Base-by-base conservation (phyloP, 2,888 invertebrate species). In the Eledone cirrhosa region DNA sequence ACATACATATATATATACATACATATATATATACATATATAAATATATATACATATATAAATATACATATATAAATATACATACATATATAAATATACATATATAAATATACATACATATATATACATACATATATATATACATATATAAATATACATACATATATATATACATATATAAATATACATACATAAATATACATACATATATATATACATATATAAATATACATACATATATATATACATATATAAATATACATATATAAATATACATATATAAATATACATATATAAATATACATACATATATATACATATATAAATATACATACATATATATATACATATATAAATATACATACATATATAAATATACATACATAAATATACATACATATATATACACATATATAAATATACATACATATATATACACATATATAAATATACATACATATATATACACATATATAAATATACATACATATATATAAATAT, bases 91-190 rank as follows among this genome's bases (percentile, higher is more conserved):
- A 53, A 16, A 53, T 53, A 53, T 53, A 53, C 19, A 53, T 53
- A 53, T 53, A 53, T 19, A 53, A 16, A 53, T 53, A 53, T 53
- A 53, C 19, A 53, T 53, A 19, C 19, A 53, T 19, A 53, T 53
- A 53, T 53, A 53, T 19, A 53, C 19, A 53, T 53, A 53, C 19
- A 53, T 19, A 53, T 53, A 53, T 53, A 53, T 53, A 53, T 53
- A 53, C 19, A 53, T 53, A 53, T 19, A 53, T 53, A 53, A 16
- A 53, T 53, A 53, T 53, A 53, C 19, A 53, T 53, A 53, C 53
- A 53, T 53, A 53, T 53, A 53, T 53, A 53, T 53, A 53, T 53
- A 53, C 53, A 53, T 53, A 53, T 53, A 53, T 53, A 53, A 16
- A 53, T 53, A 53, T 53, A 53, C 19, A 53, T 19, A 53, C 19